Evolutionary conservation across 2,797 vertebrate genomes (phyloP), one percentile per base, ranked within the genome.

Genomic region (Tympanoctomys barrerae): DNA sequence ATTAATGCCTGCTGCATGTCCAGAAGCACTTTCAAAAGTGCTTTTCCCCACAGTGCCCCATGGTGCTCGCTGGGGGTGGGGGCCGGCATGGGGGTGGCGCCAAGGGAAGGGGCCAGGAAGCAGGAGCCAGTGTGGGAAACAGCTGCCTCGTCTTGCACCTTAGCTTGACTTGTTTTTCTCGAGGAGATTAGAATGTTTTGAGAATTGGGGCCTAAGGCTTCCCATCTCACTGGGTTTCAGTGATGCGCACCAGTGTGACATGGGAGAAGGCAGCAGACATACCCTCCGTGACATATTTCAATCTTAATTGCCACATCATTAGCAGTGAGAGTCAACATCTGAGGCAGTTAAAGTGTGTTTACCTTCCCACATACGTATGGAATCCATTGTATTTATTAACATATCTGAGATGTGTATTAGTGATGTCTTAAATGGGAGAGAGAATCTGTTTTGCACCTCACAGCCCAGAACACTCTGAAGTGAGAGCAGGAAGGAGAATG

Each of bases 331-430:
- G 71, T 87, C 94, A 96, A 91, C 78, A 94, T 95, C 91, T 57
- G 57, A 85, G 70, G 61, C 85, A 85, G 95, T 94, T 93, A 91
- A 90, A 88, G 91, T 96, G 54, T 39, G 79, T 97, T 96, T 81
- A 75, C 54, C 52, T 85, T 96, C 61, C 84, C 86, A 62, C 75
- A 39, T 89, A 91, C 89, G 75, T 96, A 42, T 54, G 87, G 52
- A 90, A 75, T 81, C 49, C 73, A n/a, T 94, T 93, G 96, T 87
- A 88, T 93, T 92, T 92, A 92, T 91, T 92, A 97, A 75, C 86
- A 71, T 90, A 90, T 79, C 87, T 33, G 71, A 94, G 57, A 89
- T 94, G 85, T 52, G 4, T 11, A n/a, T 91, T 94, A 77, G 82
- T 89, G 83, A 78, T 82, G 94, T 68, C 93, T 90, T 84, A 95